phyloP scores from a whole-genome alignment of 2,888 invertebrate genomes.

The Dorcus parallelipipedus region DNA sequence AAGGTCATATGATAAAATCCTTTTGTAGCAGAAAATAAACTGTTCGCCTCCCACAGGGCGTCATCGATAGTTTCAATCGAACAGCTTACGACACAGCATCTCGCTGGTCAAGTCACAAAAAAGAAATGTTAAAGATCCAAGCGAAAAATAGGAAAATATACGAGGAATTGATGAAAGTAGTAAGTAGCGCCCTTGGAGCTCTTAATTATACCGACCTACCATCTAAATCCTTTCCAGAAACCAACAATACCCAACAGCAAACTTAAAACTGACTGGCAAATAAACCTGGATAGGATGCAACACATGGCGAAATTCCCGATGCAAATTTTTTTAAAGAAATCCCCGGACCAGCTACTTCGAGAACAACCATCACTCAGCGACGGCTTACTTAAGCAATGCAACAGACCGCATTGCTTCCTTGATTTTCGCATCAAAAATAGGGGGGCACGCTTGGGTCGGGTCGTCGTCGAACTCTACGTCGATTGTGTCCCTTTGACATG shows the following conservation, averaged over 20 bases:
- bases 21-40: not conserved
- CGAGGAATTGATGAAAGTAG: slow-evolving; percentile 18
- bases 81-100: slow-evolving; percentile 33
- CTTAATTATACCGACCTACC: not conserved
- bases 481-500: slow-evolving; percentile 46
- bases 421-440: slow-evolving; percentile 43
- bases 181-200: slow-evolving; percentile 10
- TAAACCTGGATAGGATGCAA: slow-evolving; percentile 24
- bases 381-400: slow-evolving; percentile 23
- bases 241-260: slow-evolving; percentile 5
- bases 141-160: slow-evolving; percentile 34
- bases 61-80: slow-evolving; percentile 36
- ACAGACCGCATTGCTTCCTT: slow-evolving; percentile 31
- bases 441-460: slow-evolving; percentile 38
- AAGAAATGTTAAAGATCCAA: slow-evolving; percentile 31
- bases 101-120: slow-evolving; percentile 34
- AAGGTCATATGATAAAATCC: slow-evolving; percentile 47
- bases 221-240: slow-evolving; percentile 7
- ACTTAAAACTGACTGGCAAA: slow-evolving; percentile 5
- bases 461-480: slow-evolving; percentile 45
- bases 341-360: slow-evolving; percentile 32
- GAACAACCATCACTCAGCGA: slow-evolving; percentile 38
- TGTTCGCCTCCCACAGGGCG: slow-evolving; percentile 27
- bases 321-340: slow-evolving; percentile 30
- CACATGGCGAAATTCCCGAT: slow-evolving; percentile 36